Evolutionary conservation across 2,888 invertebrate species (phyloP), one percentile per base, ranked within the genome.

Genomic region (Protophormia terraenovae): DNA sequence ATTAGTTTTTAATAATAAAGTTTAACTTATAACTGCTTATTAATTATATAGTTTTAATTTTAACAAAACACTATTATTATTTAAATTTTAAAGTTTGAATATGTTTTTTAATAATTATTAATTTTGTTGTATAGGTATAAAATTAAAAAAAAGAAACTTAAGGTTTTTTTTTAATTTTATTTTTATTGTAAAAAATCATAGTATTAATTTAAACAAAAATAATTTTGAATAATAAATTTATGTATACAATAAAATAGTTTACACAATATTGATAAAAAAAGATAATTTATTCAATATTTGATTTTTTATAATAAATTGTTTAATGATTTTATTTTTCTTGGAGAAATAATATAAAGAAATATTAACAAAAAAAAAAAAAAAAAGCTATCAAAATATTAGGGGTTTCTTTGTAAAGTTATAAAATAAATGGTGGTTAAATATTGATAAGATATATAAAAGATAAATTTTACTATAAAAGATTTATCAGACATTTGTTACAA

Each of bases 1-100:
- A 72, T 84, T 71, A 71, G 64, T 71, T 71, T 84, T 75, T 55
- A 79, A 79, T 64, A 71, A 71, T 83, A 73, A 83, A 67, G 60
- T 67, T 24, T 27, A 64, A 19, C 38, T 22, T 71, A 64, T 79
- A 79, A 75, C 79, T 75, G 79, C 69, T 79, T 84, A 79, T 84
- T 79, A 79, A 79, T 75, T 69, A 38, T 64, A 64, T 12, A 64
- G 22, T 6, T 19, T 41, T 24, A 22, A 53, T 19, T 78, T 62
- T 29, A 50, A 5, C 32, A 55, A 41, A 38, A 58, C 53, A 1
- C 47, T 78, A 71, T 78, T 78, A 72, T 71, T 64, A 64, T 72
- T 64, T 32, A 72, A 79, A 72, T 79, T 58, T 41, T 0, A 14
- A 3, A n/a, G 55, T 71, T 55, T 69, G 22, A 24, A 24, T 24